Percentiles rank a stretch among this genome's conserved stretches.
Conservation (phyloP, 1,140 invertebrate species). For the Drosophila nigrodunni region DNA sequence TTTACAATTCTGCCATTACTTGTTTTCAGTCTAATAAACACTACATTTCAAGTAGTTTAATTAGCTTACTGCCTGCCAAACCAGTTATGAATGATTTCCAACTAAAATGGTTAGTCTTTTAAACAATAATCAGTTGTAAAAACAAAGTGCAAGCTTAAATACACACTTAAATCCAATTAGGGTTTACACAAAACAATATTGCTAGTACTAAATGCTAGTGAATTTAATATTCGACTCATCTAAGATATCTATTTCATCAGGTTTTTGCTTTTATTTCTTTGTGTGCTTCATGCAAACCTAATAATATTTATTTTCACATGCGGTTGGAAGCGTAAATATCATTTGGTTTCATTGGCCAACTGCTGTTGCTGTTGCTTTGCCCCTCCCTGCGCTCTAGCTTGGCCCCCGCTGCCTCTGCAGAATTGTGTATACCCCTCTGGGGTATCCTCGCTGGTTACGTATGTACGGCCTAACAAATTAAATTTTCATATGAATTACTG, state of each 20-base stretch:
- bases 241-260: background rate
- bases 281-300: slow-evolving; percentile 26
- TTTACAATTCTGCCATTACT: too few relatives aligned
- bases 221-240: slow-evolving; percentile 2
- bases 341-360: slow-evolving; percentile 58
- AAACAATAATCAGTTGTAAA: too few relatives aligned
- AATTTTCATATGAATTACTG: slow-evolving; percentile 82
- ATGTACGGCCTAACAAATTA: slow-evolving; percentile 66
- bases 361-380: background rate
- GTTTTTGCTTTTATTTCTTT: slow-evolving; percentile 9
- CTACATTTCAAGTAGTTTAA: too few relatives aligned
- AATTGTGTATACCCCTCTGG: background rate
- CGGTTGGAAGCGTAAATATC: slow-evolving; percentile 65
- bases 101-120: too few relatives aligned
- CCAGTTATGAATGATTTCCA: too few relatives aligned
- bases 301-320: slow-evolving; percentile 80
- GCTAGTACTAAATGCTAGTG: background rate
- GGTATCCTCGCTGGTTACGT: slow-evolving; percentile 14
- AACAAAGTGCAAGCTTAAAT: too few relatives aligned
- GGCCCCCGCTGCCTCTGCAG: background rate
- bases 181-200: too few relatives aligned
- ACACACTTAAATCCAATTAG: too few relatives aligned
- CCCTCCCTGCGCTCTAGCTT: background rate
- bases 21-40: too few relatives aligned
- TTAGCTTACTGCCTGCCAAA: too few relatives aligned